Evolutionary conservation across 2,797 vertebrate genomes (phyloP).

Genomic region (Botia almorhae): DNA sequence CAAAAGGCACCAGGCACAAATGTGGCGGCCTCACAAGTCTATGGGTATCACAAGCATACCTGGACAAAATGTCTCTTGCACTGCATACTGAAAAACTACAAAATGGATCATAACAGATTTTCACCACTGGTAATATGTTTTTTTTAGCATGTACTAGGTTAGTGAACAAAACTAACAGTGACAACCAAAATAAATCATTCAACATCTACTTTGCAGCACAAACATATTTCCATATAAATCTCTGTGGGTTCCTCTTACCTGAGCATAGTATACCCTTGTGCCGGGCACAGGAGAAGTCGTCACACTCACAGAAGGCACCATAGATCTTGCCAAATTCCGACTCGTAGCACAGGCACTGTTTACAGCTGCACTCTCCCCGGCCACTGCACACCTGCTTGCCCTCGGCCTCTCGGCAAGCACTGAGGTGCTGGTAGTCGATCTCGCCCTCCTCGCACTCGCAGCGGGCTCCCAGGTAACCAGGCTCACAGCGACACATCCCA

Average conservation of each 20-base stretch:
- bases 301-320: constrained; percentile 95
- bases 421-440: constrained; percentile 73
- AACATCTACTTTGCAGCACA: no score
- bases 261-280: constrained; percentile 96
- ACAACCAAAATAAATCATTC: not conserved
- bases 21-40: constrained; percentile 6
- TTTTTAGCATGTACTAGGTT: no score
- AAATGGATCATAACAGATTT: not conserved
- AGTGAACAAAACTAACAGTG: no score
- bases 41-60: not conserved
- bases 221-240: not conserved
- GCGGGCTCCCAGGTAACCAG: constrained; percentile 86
- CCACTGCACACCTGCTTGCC: constrained; percentile 94
- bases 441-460: constrained; percentile 94
- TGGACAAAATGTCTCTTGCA: not conserved
- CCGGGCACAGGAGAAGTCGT: constrained; percentile 96
- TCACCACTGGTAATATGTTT: not conserved
- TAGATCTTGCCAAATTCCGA: constrained; percentile 98
- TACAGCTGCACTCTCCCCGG: constrained; percentile 94
- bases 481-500: constrained; percentile 86
- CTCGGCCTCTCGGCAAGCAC: constrained; percentile 90
- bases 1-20: constrained; percentile 60
- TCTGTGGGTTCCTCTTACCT: constrained; percentile 76
- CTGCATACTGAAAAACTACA: constrained; percentile 1
- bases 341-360: constrained; percentile 93